Evolutionary conservation across 2,888 invertebrate genomes (phyloP), one percentile per base, ranked within the genome.

Genomic region (Erynnis tages): DNA sequence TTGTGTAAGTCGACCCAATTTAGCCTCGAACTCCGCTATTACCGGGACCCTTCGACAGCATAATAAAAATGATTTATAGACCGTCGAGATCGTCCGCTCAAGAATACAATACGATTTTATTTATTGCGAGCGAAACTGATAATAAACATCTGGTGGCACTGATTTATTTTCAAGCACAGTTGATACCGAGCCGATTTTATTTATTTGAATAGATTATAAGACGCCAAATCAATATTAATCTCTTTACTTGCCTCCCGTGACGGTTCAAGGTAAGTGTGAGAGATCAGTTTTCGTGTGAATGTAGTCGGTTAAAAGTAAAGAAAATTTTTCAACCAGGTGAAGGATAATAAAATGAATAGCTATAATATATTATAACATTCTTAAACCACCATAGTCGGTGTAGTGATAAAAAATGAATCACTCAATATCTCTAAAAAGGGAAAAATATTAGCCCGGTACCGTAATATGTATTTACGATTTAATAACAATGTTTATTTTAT

Each of bases 51-150:
- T 84, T 83, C 81, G 79, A 80, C 79, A 76, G 75, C 76, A 85
- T 82, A 86, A 86, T 85, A 82, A 86, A 84, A 82, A 82, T 82
- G 83, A 84, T 84, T 84, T 86, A 84, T 84, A 77, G 79, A 79
- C 65, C 76, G 61, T 56, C 72, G 72, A 79, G 76, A 81, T 82
- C 79, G 76, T 68, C 73, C 73, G 79, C 74, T 80, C 76, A 80
- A 79, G 76, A 79, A 82, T 81, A 84, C 82, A 83, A 84, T 81
- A 79, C 76, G 74, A 80, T 71, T 81, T 83, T 82, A 82, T 82
- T 83, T 83, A 84, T 82, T 77, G 75, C 70, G 62, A 72, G 62
- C 61, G 71, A 73, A 77, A 79, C 74, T 78, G 77, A 79, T 82
- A 79, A 83, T 82, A 84, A 83, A 78, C 75, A 75, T 73, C 77